Percentiles rank a stretch among this genome's conserved stretches.
Evolutionary conservation across 1,140 invertebrate species (phyloP).

Genomic region (Zaprionus lachaisei): DNA sequence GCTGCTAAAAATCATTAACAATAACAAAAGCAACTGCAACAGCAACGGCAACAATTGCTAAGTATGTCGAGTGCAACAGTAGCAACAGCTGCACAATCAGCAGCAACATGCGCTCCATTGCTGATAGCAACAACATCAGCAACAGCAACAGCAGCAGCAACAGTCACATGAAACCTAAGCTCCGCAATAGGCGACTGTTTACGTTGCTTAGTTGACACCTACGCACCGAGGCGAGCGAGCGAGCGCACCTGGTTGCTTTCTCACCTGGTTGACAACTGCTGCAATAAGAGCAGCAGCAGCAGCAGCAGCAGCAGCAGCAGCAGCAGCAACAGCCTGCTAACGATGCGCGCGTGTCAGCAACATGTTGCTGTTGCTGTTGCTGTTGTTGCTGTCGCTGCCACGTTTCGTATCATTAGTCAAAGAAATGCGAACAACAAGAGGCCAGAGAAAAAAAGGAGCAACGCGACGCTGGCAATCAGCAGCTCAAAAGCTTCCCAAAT

Average conservation of each 20-base stretch:
- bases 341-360: conserved; percentile 79
- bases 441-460: conserved; percentile 40
- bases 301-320: conserved; percentile 7
- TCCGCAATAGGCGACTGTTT: conserved; percentile 31
- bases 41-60: conserved; percentile 36
- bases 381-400: conserved; percentile 41
- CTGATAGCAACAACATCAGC: conserved; percentile 33
- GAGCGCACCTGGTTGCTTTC: conserved; percentile 34
- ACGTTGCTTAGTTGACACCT: conserved; percentile 47
- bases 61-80: conserved; percentile 49
- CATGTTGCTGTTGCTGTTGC: conserved; percentile 48
- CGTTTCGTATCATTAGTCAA: conserved; percentile 82
- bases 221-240: conserved; percentile 36
- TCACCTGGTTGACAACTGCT: conserved; percentile 29
- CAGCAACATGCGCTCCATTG: conserved; percentile 32
- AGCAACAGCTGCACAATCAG: conserved; percentile 46
- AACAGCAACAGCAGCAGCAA: conserved; percentile 22
- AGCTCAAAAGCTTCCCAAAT: conserved; percentile 66
- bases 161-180: conserved; percentile 25
- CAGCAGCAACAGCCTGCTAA: conserved; percentile 52
- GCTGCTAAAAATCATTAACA: conserved; percentile 43
- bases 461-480: conserved; percentile 71
- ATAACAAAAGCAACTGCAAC: conserved; percentile 31
- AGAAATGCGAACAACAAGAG: conserved; percentile 41
- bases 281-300: background rate